Evolutionary conservation across 2,797 vertebrate genomes (phyloP).

Genomic region (Chaunax sp.): DNA sequence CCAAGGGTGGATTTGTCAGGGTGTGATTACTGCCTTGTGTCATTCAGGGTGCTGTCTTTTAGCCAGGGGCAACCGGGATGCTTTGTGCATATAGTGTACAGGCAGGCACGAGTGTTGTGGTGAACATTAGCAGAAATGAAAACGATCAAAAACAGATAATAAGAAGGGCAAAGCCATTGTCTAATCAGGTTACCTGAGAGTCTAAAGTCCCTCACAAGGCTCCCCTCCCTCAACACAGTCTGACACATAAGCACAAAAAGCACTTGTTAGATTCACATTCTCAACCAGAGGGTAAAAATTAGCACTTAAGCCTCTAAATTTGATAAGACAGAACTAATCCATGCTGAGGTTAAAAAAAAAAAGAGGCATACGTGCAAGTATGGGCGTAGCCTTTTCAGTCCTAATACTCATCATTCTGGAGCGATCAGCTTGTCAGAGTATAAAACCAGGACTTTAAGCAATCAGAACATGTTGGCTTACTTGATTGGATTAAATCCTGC

Average conservation of each 20-base stretch:
- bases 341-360: conserved; percentile 18
- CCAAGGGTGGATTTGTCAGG: conserved; percentile 55
- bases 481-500: conserved; percentile 62
- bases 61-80: conserved; percentile 56
- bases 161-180: conserved; percentile 48
- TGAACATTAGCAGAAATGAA: conserved; percentile 70
- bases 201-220: conserved; percentile 82
- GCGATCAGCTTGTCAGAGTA: conserved; percentile 51
- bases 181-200: conserved; percentile 79
- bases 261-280: conserved; percentile 76
- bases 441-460: conserved; percentile 58
- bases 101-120: conserved; percentile 65
- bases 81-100: conserved; percentile 49
- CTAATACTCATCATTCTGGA: conserved; percentile 33
- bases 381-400: conserved; percentile 33
- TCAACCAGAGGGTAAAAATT: conserved; percentile 48
- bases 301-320: conserved; percentile 36
- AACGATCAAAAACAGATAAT: conserved; percentile 36
- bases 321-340: conserved; percentile 36
- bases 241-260: conserved; percentile 82
- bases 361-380: conserved; percentile 33
- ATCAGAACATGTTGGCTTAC: conserved; percentile 60
- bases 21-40: conserved; percentile 48
- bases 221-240: conserved; percentile 83
- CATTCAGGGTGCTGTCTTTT: conserved; percentile 53